Evolutionary conservation across 2,113 vertebrate genomes (phyloP), one percentile per base, ranked within the genome.

Genomic region (Atlantisia rogersi): DNA sequence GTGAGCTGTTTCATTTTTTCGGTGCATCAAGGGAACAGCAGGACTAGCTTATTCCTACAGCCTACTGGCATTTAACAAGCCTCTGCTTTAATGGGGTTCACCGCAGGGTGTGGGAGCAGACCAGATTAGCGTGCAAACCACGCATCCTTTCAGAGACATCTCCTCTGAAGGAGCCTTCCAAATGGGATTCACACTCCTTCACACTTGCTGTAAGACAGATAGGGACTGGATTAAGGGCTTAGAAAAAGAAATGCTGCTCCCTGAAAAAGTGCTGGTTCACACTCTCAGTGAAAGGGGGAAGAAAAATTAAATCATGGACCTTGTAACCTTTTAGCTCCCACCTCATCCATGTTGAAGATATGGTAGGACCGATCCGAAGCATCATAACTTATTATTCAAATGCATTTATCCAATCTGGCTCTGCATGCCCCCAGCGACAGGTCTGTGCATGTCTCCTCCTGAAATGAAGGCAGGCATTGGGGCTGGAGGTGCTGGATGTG

Each of bases 141-240:
- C 12, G 26, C 80, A 76, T 62, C 62, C 56, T 69, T 91, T 79
- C 81, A 37, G 83, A 94, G 53, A 76, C 1, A 0, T 15, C 88
- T 86, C 64, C 79, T 93, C 89, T 73, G 88, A 85, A 85, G 83
- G 74, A 94, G 83, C 94, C 56, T 77, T 92, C 96, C 92, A 95
- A 94, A 92, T 84, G 88, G 96, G 88, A 96, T 96, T 96, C 90
- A 88, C 80, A 88, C 90, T 94, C 86, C 90, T 96, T 97, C 92
- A 96, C 86, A 89, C 86, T 82, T 82, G 70, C 74, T 79, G 17
- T 50, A 82, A 76, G 4, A 91, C 83, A 92, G 77, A 91, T 44
- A 96, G 92, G 71, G 71, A 70, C 67, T 92, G 77, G 71, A 92
- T 86, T 94, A 95, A 92, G 37, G 70, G 63, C 83, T 91, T 69